phyloP scores from a whole-genome alignment of 2,797 vertebrate genomes.

The Labroides dimidiatus region DNA sequence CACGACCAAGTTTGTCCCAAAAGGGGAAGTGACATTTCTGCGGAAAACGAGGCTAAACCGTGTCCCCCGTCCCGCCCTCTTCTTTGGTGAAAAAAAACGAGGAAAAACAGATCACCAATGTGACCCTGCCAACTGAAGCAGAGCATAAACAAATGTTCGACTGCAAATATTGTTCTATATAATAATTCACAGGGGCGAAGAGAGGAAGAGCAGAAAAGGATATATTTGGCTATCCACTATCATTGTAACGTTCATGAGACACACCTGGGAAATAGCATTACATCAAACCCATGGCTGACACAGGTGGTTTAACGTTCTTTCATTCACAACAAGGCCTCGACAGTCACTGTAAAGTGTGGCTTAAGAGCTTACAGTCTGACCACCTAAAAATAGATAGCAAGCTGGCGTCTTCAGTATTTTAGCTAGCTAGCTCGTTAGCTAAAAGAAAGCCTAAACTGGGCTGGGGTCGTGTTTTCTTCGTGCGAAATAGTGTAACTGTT shows the following conservation, averaged over 20 bases:
- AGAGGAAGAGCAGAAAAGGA: background rate
- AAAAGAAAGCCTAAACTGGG: slow-evolving; percentile 1
- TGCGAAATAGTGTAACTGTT: slow-evolving; percentile 10
- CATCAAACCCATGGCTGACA: slow-evolving; percentile 11
- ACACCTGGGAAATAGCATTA: slow-evolving; percentile 51
- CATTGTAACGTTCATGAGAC: slow-evolving; percentile 14
- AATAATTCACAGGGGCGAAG: slow-evolving; percentile 28
- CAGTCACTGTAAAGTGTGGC: slow-evolving; percentile 31
- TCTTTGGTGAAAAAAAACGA: background rate
- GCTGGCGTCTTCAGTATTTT: slow-evolving; percentile 60
- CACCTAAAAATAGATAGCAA: slow-evolving; percentile 74
- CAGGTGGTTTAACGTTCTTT: slow-evolving; percentile 16
- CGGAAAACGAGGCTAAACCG: slow-evolving; percentile 12
- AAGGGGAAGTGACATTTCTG: background rate
- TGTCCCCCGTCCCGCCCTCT: slow-evolving; percentile 13
- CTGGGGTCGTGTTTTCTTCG: slow-evolving; percentile 1
- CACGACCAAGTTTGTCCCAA: background rate
- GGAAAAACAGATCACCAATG: background rate
- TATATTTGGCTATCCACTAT: background rate
- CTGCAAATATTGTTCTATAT: background rate
- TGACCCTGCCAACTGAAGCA: background rate
- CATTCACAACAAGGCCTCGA: slow-evolving; percentile 12
- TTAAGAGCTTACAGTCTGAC: slow-evolving; percentile 65
- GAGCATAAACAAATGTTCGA: slow-evolving; percentile 15
- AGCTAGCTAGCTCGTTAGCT: slow-evolving; percentile 54